phyloP scores from a whole-genome alignment of 2,113 vertebrate genomes.

The Laterallus jamaicensis region DNA sequence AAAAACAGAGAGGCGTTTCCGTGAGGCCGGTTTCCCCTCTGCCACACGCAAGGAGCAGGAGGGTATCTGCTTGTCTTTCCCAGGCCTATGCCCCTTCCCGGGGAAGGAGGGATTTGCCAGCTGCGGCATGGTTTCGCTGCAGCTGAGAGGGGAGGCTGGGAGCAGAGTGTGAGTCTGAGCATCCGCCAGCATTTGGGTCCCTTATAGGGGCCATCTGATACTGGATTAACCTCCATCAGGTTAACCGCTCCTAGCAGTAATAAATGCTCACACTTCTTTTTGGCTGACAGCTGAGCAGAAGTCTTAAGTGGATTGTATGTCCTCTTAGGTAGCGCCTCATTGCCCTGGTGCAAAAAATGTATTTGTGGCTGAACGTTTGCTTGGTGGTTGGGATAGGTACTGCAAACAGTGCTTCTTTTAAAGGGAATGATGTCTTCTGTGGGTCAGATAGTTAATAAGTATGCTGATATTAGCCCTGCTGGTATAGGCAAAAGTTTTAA shows the following conservation, averaged over 20 bases:
- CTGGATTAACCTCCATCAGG: not conserved
- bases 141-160: accelerated
- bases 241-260: not conserved
- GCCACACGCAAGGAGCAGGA: accelerated
- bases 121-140: accelerated
- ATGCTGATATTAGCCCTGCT: not conserved
- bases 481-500: not conserved
- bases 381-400: not conserved
- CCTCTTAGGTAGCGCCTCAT: accelerated
- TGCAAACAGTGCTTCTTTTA: not conserved
- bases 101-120: not conserved
- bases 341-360: not conserved
- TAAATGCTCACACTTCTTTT: not conserved
- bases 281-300: not conserved
- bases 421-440: not conserved
- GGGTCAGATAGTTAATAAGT: not conserved
- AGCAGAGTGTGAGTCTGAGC: accelerated
- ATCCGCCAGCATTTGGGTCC: accelerated
- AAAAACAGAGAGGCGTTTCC: not conserved
- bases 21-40: not conserved
- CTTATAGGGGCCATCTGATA: not conserved
- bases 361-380: not conserved
- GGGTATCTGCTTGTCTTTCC: not conserved
- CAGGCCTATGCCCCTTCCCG: accelerated
- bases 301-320: not conserved